Percentiles rank a stretch among this genome's conserved stretches.
Evolutionary conservation across 2,888 invertebrate genomes (phyloP).

Genomic region (Podotricha telesiphe): DNA sequence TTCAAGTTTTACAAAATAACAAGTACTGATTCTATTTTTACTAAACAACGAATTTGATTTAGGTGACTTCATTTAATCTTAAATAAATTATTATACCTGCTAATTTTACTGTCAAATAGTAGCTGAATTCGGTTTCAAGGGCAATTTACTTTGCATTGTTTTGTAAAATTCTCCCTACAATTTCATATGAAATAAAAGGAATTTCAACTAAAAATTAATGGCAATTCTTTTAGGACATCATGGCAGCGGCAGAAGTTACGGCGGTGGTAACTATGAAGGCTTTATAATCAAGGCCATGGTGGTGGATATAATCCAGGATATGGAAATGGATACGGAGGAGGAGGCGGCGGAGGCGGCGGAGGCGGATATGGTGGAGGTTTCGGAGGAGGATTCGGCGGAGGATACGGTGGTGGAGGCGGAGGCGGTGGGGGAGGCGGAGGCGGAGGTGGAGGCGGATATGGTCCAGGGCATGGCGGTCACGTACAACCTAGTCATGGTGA

Average conservation of each 20-base stretch:
- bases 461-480: slow-evolving; percentile 41
- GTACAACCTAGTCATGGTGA: slow-evolving; percentile 37
- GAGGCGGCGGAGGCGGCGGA: slow-evolving; percentile 33
- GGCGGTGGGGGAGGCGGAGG: slow-evolving; percentile 47
- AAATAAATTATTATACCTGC: too few relatives aligned
- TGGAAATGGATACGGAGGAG: slow-evolving; percentile 36
- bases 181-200: not conserved
- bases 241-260: slow-evolving; percentile 38
- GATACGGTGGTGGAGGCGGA: slow-evolving; percentile 40
- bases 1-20: too few relatives aligned
- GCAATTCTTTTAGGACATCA: slow-evolving; percentile 13
- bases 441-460: slow-evolving; percentile 44
- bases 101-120: not conserved
- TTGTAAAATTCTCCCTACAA: not conserved
- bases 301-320: slow-evolving; percentile 9
- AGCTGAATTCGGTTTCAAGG: not conserved
- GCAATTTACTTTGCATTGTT: too few relatives aligned
- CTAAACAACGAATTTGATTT: too few relatives aligned
- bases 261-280: slow-evolving; percentile 9
- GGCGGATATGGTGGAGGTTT: slow-evolving; percentile 43
- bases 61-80: too few relatives aligned
- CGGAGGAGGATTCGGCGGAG: slow-evolving; percentile 42
- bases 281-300: slow-evolving; percentile 1
- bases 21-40: too few relatives aligned
- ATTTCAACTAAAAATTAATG: not conserved